Percentiles rank a stretch among this genome's conserved stretches.
These are phyloP conservation scores for Crenuchus spilurus DNA, from an alignment of 2,797 vertebrate genomes.

Conservation along the genomic window DNA sequence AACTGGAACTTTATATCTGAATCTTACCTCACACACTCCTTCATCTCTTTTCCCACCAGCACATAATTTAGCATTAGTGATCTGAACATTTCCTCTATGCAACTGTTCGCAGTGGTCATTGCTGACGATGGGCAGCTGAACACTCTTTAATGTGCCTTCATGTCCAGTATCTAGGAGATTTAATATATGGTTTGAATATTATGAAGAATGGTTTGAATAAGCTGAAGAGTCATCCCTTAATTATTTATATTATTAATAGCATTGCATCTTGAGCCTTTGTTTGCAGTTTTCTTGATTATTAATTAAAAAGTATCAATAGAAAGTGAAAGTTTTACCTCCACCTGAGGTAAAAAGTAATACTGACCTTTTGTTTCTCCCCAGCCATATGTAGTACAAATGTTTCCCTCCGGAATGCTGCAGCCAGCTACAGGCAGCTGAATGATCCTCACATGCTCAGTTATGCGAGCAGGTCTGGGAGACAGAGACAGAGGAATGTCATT, in stretches of 20 bases:
- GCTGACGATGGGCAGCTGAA: slow-evolving; percentile 86
- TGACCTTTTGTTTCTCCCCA: slow-evolving; percentile 97
- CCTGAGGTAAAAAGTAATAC: not conserved
- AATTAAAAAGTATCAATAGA: no score
- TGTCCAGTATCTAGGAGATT: slow-evolving; percentile 81
- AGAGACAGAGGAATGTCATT: slow-evolving; percentile 6
- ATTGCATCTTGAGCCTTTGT: no score
- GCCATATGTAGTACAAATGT: slow-evolving; percentile 91
- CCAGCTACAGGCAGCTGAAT: slow-evolving; percentile 92
- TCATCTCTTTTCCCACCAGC: slow-evolving; percentile 88
- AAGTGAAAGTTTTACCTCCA: slow-evolving; percentile 3
- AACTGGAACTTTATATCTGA: not conserved
- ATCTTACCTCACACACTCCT: slow-evolving; percentile 92
- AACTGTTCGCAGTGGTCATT: slow-evolving; percentile 87
- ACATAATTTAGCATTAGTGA: slow-evolving; percentile 92
- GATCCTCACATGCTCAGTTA: slow-evolving; percentile 86
- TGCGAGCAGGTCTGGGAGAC: slow-evolving; percentile 82
- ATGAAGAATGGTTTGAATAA: no score
- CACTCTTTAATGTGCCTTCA: slow-evolving; percentile 87
- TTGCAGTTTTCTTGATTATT: no score
- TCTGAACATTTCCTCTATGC: slow-evolving; percentile 87
- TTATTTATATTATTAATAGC: no score
- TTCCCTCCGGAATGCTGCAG: slow-evolving; percentile 91
- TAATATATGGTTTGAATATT: slow-evolving; percentile 1
- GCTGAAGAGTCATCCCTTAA: no score